Evolutionary conservation across 2,888 invertebrate species (phyloP), one percentile per base, ranked within the genome.

Genomic region (Sipha maydis): DNA sequence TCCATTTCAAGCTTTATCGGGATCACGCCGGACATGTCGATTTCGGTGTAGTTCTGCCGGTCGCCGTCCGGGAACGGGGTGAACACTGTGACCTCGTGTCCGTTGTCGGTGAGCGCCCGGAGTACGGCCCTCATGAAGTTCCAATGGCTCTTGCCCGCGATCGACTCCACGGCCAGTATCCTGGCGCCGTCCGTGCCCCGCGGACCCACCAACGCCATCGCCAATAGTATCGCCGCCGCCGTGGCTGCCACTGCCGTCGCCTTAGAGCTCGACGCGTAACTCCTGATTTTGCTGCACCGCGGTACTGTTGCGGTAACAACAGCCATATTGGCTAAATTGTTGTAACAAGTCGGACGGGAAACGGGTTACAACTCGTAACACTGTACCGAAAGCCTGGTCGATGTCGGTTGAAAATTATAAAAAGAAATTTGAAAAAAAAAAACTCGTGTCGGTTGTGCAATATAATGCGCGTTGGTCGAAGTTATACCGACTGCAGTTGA

Each of bases 131-230:
- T 48, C 78, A 85, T 79, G 48, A 79, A 79, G 38, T 85, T 85
- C 85, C 78, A 85, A 38, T 85, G 85, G 34, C 85, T 85, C n/a
- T 54, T 78, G 8, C 78, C 85, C n/a, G 78, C 61, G 1, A 85
- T 17, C 25, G 85, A 28, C 3, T 76, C 85, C 25, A 85, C n/a
- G 21, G 78, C 85, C 0, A 85, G 77, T 28, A 83, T 54, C 25
- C 69, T 34, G 48, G 31, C 21, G 17, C 41, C 71, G 25, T 54
- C 21, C 38, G 54, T n/a, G 21, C 1, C 28, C 19, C 25, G 61
- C 28, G 17, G 75, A 9, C 75, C 75, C 38, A 54, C 25, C 21
- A 54, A 38, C 21, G 19, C 28, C 19, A 28, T 19, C 54, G 14
- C 48, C 48, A 48, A 11, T 14, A 48, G 1, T 48, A 17, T 7